Base-by-base conservation (phyloP, 2,888 invertebrate species). In the Rhingia rostrata region DNA sequence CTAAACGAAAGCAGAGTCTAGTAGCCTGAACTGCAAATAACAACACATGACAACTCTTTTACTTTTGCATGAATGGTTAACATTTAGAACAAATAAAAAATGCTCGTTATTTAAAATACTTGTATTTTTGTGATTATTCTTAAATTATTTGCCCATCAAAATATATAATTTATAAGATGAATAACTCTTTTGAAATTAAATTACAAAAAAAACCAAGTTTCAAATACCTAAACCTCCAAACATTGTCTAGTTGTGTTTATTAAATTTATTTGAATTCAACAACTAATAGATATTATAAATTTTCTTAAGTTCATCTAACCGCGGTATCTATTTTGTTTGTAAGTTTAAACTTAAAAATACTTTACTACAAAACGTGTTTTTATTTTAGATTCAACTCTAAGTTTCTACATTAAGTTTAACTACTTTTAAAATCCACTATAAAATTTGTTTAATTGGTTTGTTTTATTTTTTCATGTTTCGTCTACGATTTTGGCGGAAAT, bases 361-460 rank as follows among this genome's bases (percentile, higher is more conserved):
- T 51, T 74, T 47, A 14, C 45, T 75, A 80, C 37, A 75, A 66
- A 74, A 74, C 51, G 35, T 78, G 39, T 43, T 61, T 69, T 64
- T 43, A 78, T 51, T n/a, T 53, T 63, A 33, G 61, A 67, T 75
- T 70, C 35, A 70, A 80, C 66, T 66, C 70, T 84, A 74, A 80
- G 73, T 84, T 54, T 54, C 80, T 84, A 84, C 75, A 75, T 75
- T 84, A 70, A 70, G 70, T 75, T 84, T 84, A 84, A 49, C 83
- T 84, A 84, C 79, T 41, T 60, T 60, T 67, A 78, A 66, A 83
- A 70, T 80, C 74, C 80, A 70, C 75, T 80, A 74, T 75, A 80
- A 84, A 84, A 83, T 72, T 66, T 43, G 64, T 66, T 70, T 72
- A 74, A 72, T 60, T 72, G 49, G 58, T 79, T 79, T 37, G 6